Conservation (phyloP, 2,113 vertebrate species). For the Alligator sinensis region DNA sequence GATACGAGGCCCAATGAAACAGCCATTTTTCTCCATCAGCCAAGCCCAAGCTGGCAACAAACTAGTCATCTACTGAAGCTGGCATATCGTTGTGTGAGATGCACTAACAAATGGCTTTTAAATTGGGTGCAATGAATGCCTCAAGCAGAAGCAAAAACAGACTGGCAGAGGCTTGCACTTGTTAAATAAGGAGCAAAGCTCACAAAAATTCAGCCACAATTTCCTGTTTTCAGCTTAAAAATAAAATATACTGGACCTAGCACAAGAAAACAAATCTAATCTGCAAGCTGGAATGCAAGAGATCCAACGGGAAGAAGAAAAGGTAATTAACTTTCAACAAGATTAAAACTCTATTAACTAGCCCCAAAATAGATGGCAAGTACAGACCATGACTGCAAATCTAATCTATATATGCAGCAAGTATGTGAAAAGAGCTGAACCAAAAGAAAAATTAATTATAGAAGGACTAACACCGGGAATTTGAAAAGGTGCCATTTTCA, state of each 20-base stretch:
- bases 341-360: background rate
- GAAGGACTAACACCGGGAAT: too few species aligned
- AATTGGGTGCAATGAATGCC: constrained; percentile 49
- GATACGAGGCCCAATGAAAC: accelerated
- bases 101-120: background rate
- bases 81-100: background rate
- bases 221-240: constrained; percentile 72
- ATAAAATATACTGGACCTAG: background rate
- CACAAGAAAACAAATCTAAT: constrained; percentile 37
- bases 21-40: background rate
- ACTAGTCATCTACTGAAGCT: background rate
- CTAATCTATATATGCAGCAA: background rate
- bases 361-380: background rate
- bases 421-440: background rate
- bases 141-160: constrained; percentile 44
- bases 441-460: background rate
- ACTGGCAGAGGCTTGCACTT: constrained; percentile 68
- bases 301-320: background rate
- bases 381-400: background rate
- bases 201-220: constrained; percentile 68
- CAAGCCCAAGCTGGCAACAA: background rate
- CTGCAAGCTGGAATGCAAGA: background rate
- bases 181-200: constrained; percentile 71
- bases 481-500: background rate
- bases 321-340: constrained; percentile 25